Evolutionary conservation across 2,113 vertebrate genomes (phyloP).

Genomic region (Neolamprologus hecqui): DNA sequence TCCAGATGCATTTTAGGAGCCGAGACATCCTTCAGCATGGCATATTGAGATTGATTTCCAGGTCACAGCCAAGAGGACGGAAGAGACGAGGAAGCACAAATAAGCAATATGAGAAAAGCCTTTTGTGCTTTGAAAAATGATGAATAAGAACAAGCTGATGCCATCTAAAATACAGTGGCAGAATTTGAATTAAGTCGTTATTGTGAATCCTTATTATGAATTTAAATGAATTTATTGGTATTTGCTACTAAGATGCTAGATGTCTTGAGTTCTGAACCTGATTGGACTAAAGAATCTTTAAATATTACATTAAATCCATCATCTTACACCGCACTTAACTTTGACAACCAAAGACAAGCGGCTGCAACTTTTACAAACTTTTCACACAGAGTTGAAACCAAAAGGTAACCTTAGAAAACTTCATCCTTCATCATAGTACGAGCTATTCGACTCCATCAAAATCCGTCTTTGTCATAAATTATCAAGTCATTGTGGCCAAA

Average conservation of each 20-base stretch:
- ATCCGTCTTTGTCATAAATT: constrained; percentile 10
- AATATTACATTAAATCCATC: neutral
- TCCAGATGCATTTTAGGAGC: neutral
- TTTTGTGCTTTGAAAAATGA: neutral
- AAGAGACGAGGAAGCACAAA: neutral
- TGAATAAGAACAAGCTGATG: neutral
- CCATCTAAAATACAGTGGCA: neutral
- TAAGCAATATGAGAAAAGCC: neutral
- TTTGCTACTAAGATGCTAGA: neutral
- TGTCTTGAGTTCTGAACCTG: neutral
- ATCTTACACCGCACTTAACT: neutral
- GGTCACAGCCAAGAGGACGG: neutral
- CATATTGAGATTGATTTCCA: neutral
- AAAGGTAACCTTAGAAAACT: neutral
- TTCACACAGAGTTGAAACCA: neutral
- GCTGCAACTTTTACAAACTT: neutral
- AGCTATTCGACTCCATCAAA: constrained; percentile 3
- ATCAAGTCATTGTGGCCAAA: constrained; percentile 7
- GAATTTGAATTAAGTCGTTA: neutral
- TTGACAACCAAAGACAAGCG: neutral
- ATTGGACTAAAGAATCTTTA: neutral
- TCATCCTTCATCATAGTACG: no score
- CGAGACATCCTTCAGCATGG: neutral
- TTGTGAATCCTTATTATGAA: neutral
- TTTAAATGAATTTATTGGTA: neutral